These are phyloP conservation scores for Ornithoptera alexandrae DNA, from an alignment of 2,888 invertebrate species.

Conservation along the genomic window DNA sequence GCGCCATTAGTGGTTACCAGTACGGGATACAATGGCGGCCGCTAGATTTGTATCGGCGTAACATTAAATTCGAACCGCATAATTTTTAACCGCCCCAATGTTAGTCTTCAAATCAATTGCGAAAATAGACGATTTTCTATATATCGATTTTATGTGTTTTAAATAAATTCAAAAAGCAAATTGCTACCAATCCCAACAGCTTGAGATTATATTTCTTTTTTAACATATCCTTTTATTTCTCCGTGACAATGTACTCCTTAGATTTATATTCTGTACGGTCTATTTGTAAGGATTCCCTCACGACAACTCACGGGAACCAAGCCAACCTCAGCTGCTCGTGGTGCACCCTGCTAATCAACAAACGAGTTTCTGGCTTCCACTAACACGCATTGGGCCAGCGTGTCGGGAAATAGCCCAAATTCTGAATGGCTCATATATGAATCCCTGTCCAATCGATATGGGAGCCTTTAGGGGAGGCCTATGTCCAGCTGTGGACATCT, in stretches of 20 bases:
- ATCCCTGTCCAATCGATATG: no score
- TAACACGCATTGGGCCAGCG: no score
- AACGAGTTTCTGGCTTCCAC: no score
- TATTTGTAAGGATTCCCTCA: no score
- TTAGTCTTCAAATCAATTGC: slow-evolving; percentile 19
- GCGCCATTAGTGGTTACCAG: slow-evolving; percentile 52
- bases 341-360: no score
- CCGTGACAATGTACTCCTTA: not conserved
- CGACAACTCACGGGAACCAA: no score
- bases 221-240: not conserved
- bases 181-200: not conserved
- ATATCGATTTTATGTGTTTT: not conserved
- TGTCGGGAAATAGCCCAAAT: no score
- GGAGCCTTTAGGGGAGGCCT: no score
- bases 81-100: slow-evolving; percentile 23
- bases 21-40: slow-evolving; percentile 44
- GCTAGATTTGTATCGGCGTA: slow-evolving; percentile 40
- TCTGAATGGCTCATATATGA: no score
- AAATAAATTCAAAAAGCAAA: not conserved
- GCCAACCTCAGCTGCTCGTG: no score
- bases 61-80: slow-evolving; percentile 26
- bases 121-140: slow-evolving; percentile 6
- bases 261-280: no score
- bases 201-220: not conserved
- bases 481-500: no score